A percentile compares a stretch with the other conserved stretches of the same genome.
Conservation (phyloP, 92 coral and sea anemone genomes). For the Isaurus tuberculatus region DNA sequence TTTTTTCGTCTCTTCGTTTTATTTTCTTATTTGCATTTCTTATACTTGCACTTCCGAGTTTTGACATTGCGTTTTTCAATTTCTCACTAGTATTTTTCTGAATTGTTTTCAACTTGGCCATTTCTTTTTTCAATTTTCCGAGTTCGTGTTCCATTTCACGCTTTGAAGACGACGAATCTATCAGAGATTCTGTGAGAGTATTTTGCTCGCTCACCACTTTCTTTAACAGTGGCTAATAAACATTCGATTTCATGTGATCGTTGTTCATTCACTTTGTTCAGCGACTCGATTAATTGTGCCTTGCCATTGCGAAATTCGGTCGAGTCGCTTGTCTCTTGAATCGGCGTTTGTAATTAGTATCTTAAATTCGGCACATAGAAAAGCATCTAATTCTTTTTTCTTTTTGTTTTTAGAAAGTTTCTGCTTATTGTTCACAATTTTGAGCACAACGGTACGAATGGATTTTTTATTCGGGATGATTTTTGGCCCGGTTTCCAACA, state of each 20-base stretch:
- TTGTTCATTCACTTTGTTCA: neutral
- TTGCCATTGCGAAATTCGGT: constrained; percentile 12
- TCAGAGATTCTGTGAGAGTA: constrained; percentile 19
- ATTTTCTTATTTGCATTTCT: constrained; percentile 13
- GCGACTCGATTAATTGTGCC: constrained; percentile 1
- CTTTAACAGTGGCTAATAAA: constrained; percentile 19
- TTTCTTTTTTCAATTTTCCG: constrained; percentile 6
- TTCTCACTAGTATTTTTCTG: constrained; percentile 34
- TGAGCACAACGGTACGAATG: constrained; percentile 1
- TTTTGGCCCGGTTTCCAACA: constrained; percentile 9
- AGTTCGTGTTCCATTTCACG: neutral
- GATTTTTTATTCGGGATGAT: constrained; percentile 27
- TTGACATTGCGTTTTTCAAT: constrained; percentile 31
- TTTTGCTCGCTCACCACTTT: neutral
- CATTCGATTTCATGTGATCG: constrained; percentile 5
- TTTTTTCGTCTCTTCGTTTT: constrained; percentile 33
- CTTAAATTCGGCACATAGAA: constrained; percentile 17
- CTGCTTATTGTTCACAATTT: neutral
- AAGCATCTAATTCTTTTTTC: neutral
- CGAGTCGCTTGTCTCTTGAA: neutral
- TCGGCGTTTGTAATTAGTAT: neutral
- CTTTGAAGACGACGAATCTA: constrained; percentile 14
- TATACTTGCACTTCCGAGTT: constrained; percentile 25
- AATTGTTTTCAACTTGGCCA: constrained; percentile 14
- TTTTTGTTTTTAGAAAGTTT: constrained; percentile 36